Conservation (phyloP, 2,888 invertebrate species). For the Liodrosophila aerea region DNA sequence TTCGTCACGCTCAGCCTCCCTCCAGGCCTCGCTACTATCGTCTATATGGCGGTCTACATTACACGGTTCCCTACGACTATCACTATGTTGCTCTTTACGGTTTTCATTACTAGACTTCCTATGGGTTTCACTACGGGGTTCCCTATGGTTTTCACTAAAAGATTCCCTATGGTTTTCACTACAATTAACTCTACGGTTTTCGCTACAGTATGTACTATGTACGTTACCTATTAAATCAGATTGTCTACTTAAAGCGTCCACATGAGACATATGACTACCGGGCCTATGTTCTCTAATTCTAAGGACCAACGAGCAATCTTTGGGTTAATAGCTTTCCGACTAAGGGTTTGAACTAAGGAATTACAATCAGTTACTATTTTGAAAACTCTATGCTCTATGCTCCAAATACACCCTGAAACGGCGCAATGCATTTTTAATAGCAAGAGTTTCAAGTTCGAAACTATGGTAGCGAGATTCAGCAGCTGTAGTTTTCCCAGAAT, state of each 20-base stretch:
- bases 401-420: background rate
- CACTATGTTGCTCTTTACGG: background rate
- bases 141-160: background rate
- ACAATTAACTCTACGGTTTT: background rate
- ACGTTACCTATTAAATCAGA: background rate
- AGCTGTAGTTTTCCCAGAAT: background rate
- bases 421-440: background rate
- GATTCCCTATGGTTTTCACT: background rate
- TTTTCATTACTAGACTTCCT: background rate
- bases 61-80: background rate
- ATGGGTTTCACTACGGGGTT: background rate
- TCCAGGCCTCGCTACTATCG: background rate
- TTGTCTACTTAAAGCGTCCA: conserved; percentile 1
- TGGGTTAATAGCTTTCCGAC: background rate
- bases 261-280: background rate
- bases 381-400: too few relatives aligned
- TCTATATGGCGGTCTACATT: background rate
- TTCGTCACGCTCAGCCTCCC: background rate
- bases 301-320: conserved; percentile 2
- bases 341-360: too few relatives aligned
- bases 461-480: background rate
- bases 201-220: background rate
- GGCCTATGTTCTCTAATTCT: background rate
- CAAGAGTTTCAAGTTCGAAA: background rate
- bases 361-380: too few relatives aligned